A percentile compares a stretch with the other conserved stretches of the same genome.
Conservation (phyloP, 2,797 vertebrate species). For the Poeciliopsis paucimaculata region DNA sequence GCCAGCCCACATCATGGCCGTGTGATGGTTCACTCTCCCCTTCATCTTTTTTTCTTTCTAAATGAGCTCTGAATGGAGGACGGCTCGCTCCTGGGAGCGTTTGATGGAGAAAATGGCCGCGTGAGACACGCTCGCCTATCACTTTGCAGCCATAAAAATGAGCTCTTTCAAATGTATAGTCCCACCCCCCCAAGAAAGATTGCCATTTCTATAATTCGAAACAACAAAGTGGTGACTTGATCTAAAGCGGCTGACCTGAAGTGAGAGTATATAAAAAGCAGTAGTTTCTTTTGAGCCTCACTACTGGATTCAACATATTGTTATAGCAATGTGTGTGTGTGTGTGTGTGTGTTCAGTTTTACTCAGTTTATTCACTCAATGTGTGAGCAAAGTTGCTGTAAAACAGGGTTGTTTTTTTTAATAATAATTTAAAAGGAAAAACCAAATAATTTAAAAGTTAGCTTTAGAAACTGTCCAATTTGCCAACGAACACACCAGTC, state of each 20-base stretch:
- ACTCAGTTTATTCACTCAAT: neutral
- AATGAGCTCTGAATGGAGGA: conserved; percentile 67
- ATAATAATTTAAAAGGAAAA: neutral
- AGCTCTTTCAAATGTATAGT: conserved; percentile 86
- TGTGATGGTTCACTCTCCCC: conserved; percentile 40
- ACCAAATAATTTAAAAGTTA: neutral
- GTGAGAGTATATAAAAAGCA: neutral
- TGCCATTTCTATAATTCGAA: conserved; percentile 78
- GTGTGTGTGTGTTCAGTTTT: no score
- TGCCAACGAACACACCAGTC: no score
- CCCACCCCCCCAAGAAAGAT: conserved; percentile 35
- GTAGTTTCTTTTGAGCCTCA: neutral
- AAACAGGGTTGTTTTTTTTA: neutral
- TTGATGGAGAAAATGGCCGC: conserved; percentile 69
- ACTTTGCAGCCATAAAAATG: conserved; percentile 72
- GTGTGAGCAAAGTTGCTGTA: neutral
- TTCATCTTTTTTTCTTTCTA: conserved; percentile 58
- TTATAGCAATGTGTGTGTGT: neutral
- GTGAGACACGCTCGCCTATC: conserved; percentile 71
- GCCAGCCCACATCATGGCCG: conserved; percentile 38
- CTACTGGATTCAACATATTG: neutral
- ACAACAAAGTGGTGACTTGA: conserved; percentile 66
- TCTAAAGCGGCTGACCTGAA: conserved; percentile 66
- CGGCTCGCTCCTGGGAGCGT: conserved; percentile 54
- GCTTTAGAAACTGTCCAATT: neutral